Percentiles rank a stretch among this genome's conserved stretches.
Conservation (phyloP, 2,113 vertebrate species). For the Stegastes partitus region DNA sequence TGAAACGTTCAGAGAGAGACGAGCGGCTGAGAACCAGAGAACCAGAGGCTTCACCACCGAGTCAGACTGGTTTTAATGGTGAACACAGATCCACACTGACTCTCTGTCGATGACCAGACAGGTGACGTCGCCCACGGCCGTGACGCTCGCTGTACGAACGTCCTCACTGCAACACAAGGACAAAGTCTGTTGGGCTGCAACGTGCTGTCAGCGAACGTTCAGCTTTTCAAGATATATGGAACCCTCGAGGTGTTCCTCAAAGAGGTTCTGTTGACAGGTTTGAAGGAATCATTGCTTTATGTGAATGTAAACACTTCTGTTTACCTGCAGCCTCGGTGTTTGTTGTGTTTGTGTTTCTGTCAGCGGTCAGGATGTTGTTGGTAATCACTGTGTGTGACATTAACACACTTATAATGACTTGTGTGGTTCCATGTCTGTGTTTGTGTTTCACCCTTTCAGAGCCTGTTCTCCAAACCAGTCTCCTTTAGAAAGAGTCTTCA, state of each 20-base stretch:
- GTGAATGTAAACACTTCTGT: no score
- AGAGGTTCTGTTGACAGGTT: no score
- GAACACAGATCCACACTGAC: conserved; percentile 63
- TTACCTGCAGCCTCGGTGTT: no score
- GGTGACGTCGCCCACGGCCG: conserved; percentile 81
- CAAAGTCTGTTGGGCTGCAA: background rate
- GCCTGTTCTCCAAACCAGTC: conserved; percentile 87
- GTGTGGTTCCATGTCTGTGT: background rate
- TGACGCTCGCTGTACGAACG: conserved; percentile 80
- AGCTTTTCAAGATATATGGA: no score
- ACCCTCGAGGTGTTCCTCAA: no score
- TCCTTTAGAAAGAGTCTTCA: conserved; percentile 76
- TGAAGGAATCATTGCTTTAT: no score
- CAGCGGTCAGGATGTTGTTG: no score
- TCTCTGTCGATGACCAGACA: conserved; percentile 86
- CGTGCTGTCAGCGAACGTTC: no score
- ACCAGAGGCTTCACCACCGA: no score
- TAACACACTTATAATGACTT: no score
- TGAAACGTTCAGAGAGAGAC: conserved; percentile 19
- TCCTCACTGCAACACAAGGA: conserved; percentile 72
- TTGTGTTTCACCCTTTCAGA: conserved; percentile 78
- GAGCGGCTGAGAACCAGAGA: background rate
- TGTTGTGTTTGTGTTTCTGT: background rate
- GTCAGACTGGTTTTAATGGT: background rate
- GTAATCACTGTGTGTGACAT: no score